These are phyloP conservation scores for Heliangelus exortis DNA, from an alignment of 2,797 vertebrate genomes.

Conservation along the genomic window DNA sequence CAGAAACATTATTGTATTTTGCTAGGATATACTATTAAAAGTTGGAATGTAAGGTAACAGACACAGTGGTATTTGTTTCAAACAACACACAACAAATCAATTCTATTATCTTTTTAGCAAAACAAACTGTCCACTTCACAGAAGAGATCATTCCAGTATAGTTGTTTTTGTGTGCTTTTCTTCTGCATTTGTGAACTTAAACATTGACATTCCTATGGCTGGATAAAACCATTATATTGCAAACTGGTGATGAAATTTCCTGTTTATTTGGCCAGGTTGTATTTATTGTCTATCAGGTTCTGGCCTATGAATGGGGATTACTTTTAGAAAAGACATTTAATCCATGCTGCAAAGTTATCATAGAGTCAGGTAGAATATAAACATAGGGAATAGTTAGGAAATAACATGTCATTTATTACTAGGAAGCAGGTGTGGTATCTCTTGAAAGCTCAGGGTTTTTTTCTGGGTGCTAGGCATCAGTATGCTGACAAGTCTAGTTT, in stretches of 20 bases:
- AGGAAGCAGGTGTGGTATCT: constrained; percentile 40
- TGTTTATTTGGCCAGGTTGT: neutral
- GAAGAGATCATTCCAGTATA: neutral
- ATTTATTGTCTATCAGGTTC: neutral
- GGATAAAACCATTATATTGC: neutral
- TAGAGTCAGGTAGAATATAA: constrained; percentile 9
- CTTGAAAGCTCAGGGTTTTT: neutral
- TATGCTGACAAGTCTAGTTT: constrained; percentile 4
- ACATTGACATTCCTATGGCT: neutral
- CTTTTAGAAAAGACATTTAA: neutral
- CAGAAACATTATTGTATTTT: neutral
- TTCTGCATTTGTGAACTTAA: neutral
- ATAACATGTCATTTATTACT: constrained; percentile 20
- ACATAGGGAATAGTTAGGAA: neutral
- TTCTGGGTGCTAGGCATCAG: constrained; percentile 14
- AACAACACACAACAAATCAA: neutral
- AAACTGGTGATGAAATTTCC: neutral
- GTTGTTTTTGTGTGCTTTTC: neutral
- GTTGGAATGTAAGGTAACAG: neutral
- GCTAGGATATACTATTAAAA: neutral
- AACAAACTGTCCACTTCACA: neutral
- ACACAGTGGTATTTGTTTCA: neutral
- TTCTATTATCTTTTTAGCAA: constrained; percentile 19
- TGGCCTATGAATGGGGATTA: neutral
- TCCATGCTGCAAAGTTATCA: neutral